phyloP scores from a whole-genome alignment of 2,797 vertebrate genomes.

The Meriones psammophilus region DNA sequence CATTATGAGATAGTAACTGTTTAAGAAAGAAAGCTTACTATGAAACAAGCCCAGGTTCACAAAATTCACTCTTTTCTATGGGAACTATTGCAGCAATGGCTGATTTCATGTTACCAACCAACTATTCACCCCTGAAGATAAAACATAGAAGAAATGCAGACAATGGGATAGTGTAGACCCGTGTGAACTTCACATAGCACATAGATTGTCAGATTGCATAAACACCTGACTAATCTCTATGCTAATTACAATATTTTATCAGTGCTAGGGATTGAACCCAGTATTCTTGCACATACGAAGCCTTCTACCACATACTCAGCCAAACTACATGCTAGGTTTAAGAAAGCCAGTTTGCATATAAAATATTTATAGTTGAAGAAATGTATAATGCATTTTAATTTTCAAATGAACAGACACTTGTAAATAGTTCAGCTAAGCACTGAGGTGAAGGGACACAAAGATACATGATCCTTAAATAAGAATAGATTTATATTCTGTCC shows the following conservation, averaged over 20 bases:
- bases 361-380: constrained; percentile 49
- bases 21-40: neutral
- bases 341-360: neutral
- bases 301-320: neutral
- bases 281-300: neutral
- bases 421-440: neutral
- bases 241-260: neutral
- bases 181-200: neutral
- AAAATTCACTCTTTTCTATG: neutral
- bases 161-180: neutral
- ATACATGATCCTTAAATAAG: neutral
- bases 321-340: neutral
- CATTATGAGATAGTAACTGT: neutral
- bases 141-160: neutral
- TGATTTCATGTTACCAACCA: neutral
- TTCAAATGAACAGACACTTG: neutral
- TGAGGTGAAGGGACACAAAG: neutral
- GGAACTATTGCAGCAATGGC: neutral
- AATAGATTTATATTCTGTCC: neutral
- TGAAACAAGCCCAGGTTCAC: neutral
- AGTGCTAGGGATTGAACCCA: neutral
- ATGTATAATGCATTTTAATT: neutral
- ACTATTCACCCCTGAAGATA: neutral
- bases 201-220: neutral
- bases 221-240: neutral